phyloP scores from a whole-genome alignment of 64 coral and sea anemone genomes.

The Stichodactyla helianthus region DNA sequence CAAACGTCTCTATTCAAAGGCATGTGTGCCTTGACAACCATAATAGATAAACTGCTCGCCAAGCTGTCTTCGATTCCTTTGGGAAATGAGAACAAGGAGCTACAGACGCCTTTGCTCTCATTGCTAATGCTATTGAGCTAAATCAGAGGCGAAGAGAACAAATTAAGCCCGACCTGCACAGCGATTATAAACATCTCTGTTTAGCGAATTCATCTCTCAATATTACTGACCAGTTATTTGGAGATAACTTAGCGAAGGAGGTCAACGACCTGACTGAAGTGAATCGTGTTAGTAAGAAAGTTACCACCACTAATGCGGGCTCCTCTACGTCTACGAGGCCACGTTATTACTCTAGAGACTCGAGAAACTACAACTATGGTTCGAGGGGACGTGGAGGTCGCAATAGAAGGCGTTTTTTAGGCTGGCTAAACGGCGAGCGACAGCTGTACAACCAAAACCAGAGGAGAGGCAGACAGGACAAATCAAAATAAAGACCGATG shows the following conservation, averaged over 20 bases:
- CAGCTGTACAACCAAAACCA: slow-evolving; percentile 27
- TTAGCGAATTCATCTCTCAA: not conserved
- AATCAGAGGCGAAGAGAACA: slow-evolving; percentile 29
- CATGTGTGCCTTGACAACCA: slow-evolving; percentile 19
- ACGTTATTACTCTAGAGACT: not conserved
- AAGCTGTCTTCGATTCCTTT: too few species aligned
- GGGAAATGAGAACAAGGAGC: slow-evolving; percentile 14
- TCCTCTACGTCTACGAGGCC: not conserved
- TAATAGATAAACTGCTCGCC: slow-evolving; percentile 4
- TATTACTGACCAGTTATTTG: slow-evolving; percentile 33
- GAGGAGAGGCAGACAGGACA: not conserved
- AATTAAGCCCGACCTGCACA: slow-evolving; percentile 34
- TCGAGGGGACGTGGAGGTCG: slow-evolving; percentile 13
- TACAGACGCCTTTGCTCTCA: slow-evolving; percentile 35
- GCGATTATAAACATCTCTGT: slow-evolving; percentile 20
- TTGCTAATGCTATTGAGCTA: slow-evolving; percentile 45
- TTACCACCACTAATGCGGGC: slow-evolving; percentile 23
- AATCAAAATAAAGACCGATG: not conserved
- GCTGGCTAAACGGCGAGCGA: slow-evolving; percentile 4
- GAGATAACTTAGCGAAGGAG: slow-evolving; percentile 10
- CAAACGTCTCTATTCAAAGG: slow-evolving; percentile 26
- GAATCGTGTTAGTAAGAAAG: slow-evolving; percentile 30
- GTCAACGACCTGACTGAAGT: slow-evolving; percentile 40
- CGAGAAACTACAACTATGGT: slow-evolving; percentile 20
- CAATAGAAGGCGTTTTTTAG: slow-evolving; percentile 15